Conservation (phyloP, 2,888 invertebrate genomes). For the Pyrocoelia pectoralis region DNA sequence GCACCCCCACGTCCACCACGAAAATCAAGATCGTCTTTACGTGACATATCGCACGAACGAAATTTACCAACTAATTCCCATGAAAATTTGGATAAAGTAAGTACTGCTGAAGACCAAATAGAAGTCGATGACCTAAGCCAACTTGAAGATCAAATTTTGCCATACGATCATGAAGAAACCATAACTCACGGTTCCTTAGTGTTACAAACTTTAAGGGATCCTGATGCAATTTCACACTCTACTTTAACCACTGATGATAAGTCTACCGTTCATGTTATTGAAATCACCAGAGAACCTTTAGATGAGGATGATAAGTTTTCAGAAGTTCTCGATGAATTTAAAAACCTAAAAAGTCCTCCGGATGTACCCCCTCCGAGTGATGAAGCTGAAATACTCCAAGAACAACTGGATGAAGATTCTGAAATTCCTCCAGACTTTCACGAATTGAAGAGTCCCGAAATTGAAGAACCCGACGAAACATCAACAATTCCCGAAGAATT, state of each 20-base stretch:
- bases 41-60: slow-evolving; percentile 53
- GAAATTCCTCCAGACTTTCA: slow-evolving; percentile 37
- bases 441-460: slow-evolving; percentile 15
- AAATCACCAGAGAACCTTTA: slow-evolving; percentile 11
- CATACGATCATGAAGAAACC: slow-evolving; percentile 69
- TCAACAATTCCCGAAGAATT: not conserved
- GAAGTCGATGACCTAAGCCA: slow-evolving; percentile 52
- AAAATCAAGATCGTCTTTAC: slow-evolving; percentile 47
- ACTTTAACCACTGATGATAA: slow-evolving; percentile 5
- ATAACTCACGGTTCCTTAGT: slow-evolving; percentile 72
- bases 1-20: slow-evolving; percentile 87
- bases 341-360: not conserved
- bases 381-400: not conserved
- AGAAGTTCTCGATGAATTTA: slow-evolving; percentile 25
- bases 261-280: not conserved
- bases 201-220: slow-evolving; percentile 69
- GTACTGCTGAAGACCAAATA: slow-evolving; percentile 22
- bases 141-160: slow-evolving; percentile 66
- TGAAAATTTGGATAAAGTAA: slow-evolving; percentile 21
- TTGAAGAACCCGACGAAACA: slow-evolving; percentile 11
- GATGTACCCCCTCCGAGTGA: slow-evolving; percentile 27
- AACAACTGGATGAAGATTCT: slow-evolving; percentile 23
- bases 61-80: slow-evolving; percentile 33
- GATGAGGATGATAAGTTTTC: not conserved
- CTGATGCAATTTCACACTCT: slow-evolving; percentile 39